Percentiles rank a stretch among this genome's conserved stretches.
These are phyloP conservation scores for Carapus acus DNA, from an alignment of 2,797 vertebrate genomes.

Conservation along the genomic window DNA sequence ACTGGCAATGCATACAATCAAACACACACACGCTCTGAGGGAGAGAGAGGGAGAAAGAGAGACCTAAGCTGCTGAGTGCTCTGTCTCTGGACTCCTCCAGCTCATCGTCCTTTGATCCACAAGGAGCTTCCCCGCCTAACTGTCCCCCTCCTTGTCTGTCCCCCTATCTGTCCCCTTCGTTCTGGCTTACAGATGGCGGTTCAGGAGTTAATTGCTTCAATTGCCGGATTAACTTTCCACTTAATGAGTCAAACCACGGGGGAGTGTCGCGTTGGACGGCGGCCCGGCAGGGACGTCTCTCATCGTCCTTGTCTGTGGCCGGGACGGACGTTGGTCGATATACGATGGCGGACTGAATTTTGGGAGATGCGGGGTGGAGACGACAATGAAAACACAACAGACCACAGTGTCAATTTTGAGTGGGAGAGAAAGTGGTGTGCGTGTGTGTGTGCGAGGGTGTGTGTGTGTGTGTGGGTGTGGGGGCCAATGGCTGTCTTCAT, in stretches of 20 bases:
- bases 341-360: not conserved
- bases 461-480: slow-evolving; percentile 18
- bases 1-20: no score
- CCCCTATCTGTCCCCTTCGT: not conserved
- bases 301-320: slow-evolving; percentile 23
- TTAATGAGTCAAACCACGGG: slow-evolving; percentile 49
- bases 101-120: no score
- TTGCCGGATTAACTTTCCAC: slow-evolving; percentile 53
- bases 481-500: slow-evolving; percentile 45
- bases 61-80: no score
- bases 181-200: slow-evolving; percentile 42
- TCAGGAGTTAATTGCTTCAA: slow-evolving; percentile 53
- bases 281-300: slow-evolving; percentile 44
- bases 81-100: no score
- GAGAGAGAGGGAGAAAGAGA: no score
- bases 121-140: slow-evolving; percentile 8
- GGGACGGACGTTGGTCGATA: not conserved
- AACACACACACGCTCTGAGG: no score
- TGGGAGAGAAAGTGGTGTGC: not conserved
- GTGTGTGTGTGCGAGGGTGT: not conserved
- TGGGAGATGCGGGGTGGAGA: no score
- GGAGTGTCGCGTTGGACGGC: slow-evolving; percentile 43
- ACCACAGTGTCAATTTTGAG: slow-evolving; percentile 15
- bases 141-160: slow-evolving; percentile 10
- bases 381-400: not conserved